Evolutionary conservation across 2,797 vertebrate species (phyloP).

Genomic region (Cyprinodon diabolis): DNA sequence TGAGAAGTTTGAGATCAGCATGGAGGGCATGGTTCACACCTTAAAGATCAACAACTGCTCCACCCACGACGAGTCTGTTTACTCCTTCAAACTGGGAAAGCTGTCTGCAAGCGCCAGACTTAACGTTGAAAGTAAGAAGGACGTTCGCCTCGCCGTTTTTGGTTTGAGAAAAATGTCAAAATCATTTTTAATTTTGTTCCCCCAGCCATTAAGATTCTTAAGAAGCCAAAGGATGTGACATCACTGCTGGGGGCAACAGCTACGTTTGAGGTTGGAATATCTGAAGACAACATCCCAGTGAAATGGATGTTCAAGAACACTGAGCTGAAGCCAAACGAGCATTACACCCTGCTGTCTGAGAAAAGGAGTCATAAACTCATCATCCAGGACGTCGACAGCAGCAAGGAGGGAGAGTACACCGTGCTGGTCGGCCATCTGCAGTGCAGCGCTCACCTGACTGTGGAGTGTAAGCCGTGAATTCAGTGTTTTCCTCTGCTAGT

Average conservation of each 20-base stretch:
- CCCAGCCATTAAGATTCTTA: slow-evolving; percentile 95
- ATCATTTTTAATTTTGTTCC: background rate
- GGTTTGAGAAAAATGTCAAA: background rate
- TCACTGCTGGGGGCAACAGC: slow-evolving; percentile 88
- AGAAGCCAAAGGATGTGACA: slow-evolving; percentile 95
- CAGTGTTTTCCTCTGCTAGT: background rate
- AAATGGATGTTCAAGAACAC: slow-evolving; percentile 93
- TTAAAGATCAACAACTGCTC: slow-evolving; percentile 89
- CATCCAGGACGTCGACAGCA: slow-evolving; percentile 85
- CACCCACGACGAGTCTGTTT: slow-evolving; percentile 91
- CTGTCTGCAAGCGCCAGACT: slow-evolving; percentile 93
- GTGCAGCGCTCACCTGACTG: slow-evolving; percentile 88
- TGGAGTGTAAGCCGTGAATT: slow-evolving; percentile 84
- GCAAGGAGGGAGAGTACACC: slow-evolving; percentile 90
- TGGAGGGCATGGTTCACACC: slow-evolving; percentile 85
- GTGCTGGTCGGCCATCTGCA: slow-evolving; percentile 90
- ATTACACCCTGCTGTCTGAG: slow-evolving; percentile 88
- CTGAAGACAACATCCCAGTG: slow-evolving; percentile 92
- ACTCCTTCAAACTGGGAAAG: slow-evolving; percentile 95
- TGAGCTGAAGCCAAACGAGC: slow-evolving; percentile 86
- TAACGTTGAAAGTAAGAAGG: slow-evolving; percentile 92
- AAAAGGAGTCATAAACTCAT: slow-evolving; percentile 93
- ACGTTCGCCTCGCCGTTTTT: background rate
- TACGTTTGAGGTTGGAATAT: slow-evolving; percentile 92
- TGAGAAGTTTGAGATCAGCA: slow-evolving; percentile 89